These are phyloP conservation scores for Porites australiensis DNA, from an alignment of 64 coral and sea anemone genomes.

Conservation along the genomic window DNA sequence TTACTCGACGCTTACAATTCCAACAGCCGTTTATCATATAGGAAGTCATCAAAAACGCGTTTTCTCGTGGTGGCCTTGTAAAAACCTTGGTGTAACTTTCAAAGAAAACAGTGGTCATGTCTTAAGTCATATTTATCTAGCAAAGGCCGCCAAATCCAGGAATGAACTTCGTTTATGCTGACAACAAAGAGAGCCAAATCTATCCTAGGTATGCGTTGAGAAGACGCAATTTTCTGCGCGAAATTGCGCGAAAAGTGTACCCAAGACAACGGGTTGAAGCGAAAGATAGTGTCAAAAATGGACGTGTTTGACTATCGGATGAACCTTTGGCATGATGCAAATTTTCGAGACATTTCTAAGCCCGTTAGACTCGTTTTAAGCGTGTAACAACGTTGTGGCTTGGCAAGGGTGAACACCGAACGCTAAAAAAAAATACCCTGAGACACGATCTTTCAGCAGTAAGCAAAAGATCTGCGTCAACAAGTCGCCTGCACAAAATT, in stretches of 20 bases:
- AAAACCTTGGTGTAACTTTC: not conserved
- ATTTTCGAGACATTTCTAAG: conserved; percentile 35
- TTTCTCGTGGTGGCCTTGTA: not conserved
- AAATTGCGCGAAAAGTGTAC: not conserved
- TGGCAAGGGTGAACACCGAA: not conserved
- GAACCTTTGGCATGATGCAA: conserved; percentile 31
- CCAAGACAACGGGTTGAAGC: not conserved
- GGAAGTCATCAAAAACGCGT: not conserved
- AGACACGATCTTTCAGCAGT: conserved; percentile 32
- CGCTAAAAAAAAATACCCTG: not conserved
- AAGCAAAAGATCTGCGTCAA: not conserved
- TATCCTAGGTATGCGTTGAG: not conserved
- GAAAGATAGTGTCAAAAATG: not conserved
- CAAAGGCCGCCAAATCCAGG: conserved; percentile 23
- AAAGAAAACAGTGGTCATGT: conserved; percentile 12
- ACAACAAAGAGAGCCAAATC: not conserved
- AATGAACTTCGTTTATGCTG: conserved; percentile 20
- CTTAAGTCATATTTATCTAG: conserved; percentile 14
- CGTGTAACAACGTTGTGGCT: not conserved
- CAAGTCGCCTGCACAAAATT: not conserved
- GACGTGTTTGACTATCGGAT: conserved; percentile 42
- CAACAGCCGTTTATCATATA: conserved; percentile 19
- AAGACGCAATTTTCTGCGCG: not conserved
- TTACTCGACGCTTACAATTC: not conserved
- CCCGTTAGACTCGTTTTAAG: conserved; percentile 3